Evolutionary conservation across 92 coral and sea anemone genomes (phyloP).

Genomic region (Plumapathes pennacea): DNA sequence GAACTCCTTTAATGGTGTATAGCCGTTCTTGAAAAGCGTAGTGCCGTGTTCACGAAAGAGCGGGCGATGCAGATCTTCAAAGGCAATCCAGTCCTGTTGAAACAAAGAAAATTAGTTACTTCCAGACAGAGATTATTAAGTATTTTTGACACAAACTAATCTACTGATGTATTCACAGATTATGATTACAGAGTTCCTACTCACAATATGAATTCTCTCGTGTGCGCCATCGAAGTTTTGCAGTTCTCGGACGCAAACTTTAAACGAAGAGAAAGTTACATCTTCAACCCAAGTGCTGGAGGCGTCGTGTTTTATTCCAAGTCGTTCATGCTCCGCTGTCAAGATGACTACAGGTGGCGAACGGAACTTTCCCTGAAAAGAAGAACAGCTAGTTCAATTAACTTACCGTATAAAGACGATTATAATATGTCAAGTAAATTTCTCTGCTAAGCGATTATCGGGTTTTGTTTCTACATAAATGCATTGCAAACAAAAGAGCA

Average conservation of each 20-base stretch:
- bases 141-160: no score
- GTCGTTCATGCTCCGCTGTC: slow-evolving; percentile 41
- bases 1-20: slow-evolving; percentile 25
- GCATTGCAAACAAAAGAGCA: no score
- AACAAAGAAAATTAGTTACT: background rate
- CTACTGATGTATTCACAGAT: no score
- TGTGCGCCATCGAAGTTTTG: slow-evolving; percentile 36
- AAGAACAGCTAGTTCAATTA: no score
- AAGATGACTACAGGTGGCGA: slow-evolving; percentile 24
- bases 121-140: no score
- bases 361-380: slow-evolving; percentile 34
- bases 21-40: slow-evolving; percentile 25
- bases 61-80: slow-evolving; percentile 50
- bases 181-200: background rate
- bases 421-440: no score
- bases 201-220: slow-evolving; percentile 28
- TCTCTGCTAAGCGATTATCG: no score
- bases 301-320: slow-evolving; percentile 43
- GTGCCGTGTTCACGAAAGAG: slow-evolving; percentile 55
- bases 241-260: slow-evolving; percentile 53
- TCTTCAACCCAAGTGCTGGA: slow-evolving; percentile 48
- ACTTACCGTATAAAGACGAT: no score
- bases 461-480: no score
- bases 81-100: slow-evolving; percentile 58
- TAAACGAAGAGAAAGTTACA: slow-evolving; percentile 24